These are phyloP conservation scores for Drosophila tripunctata DNA, from an alignment of 2,888 invertebrate genomes.

Conservation along the genomic window DNA sequence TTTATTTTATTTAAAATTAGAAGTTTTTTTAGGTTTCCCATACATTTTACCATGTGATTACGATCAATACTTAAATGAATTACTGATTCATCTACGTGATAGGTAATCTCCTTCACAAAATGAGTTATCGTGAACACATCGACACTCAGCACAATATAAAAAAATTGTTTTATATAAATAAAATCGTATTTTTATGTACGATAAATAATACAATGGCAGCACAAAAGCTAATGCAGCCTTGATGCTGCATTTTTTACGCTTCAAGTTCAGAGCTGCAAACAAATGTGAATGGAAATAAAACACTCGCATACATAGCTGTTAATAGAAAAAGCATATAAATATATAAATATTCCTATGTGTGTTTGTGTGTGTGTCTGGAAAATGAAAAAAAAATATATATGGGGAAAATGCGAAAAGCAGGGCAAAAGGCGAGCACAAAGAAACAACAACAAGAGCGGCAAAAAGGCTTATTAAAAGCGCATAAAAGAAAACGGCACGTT, in stretches of 20 bases:
- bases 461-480: constrained; percentile 76
- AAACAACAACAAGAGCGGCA: constrained; percentile 66
- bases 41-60: too few species aligned
- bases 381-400: background rate
- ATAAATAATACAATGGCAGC: background rate
- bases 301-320: constrained; percentile 52
- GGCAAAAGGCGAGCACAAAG: constrained; percentile 46
- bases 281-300: constrained; percentile 24
- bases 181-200: background rate
- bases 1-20: too few species aligned
- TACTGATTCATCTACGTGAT: too few species aligned
- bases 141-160: background rate
- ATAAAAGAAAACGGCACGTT: constrained; percentile 77
- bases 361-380: too few species aligned
- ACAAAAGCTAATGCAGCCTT: constrained; percentile 21
- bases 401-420: constrained; percentile 20
- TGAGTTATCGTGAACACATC: too few species aligned
- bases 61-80: too few species aligned
- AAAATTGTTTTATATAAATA: background rate
- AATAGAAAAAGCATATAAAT: constrained; percentile 50
- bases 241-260: constrained; percentile 38
- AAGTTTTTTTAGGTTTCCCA: too few species aligned
- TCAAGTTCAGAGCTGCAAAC: constrained; percentile 53
- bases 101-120: too few species aligned
- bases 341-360: background rate